Percentiles rank a stretch among this genome's conserved stretches.
Conservation (phyloP, 35 echinoderm and acorn worm genomes). For the Nesometra sesokonis region DNA sequence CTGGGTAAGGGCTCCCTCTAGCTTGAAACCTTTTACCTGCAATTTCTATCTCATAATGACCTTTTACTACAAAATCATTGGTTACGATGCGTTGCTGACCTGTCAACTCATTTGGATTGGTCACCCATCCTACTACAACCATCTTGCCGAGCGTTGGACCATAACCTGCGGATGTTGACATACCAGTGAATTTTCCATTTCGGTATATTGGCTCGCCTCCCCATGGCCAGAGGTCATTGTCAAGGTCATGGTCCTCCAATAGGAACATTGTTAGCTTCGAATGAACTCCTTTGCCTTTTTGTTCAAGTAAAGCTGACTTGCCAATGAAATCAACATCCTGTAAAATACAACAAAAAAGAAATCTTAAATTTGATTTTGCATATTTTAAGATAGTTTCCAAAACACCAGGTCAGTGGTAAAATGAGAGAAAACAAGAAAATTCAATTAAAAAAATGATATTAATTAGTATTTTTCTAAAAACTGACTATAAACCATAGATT, state of each 20-base stretch:
- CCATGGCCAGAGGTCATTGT: slow-evolving; percentile 74
- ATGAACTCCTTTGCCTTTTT: slow-evolving; percentile 55
- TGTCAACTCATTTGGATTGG: slow-evolving; percentile 45
- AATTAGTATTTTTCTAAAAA: too few relatives aligned
- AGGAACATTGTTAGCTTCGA: slow-evolving; percentile 58
- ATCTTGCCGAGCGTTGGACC: slow-evolving; percentile 56
- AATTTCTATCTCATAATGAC: slow-evolving; percentile 62
- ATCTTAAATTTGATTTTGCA: too few relatives aligned
- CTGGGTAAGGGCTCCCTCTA: slow-evolving; percentile 55
- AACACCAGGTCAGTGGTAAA: too few relatives aligned
- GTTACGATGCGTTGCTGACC: slow-evolving; percentile 34
- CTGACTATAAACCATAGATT: too few relatives aligned
- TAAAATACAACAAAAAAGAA: neutral
- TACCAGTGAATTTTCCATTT: slow-evolving; percentile 62
- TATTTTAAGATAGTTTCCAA: too few relatives aligned
- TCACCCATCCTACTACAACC: slow-evolving; percentile 73
- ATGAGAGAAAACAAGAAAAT: too few relatives aligned
- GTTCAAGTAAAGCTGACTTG: slow-evolving; percentile 43
- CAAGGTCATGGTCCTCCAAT: slow-evolving; percentile 76
- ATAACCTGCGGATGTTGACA: slow-evolving; percentile 59
- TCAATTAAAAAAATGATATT: too few relatives aligned
- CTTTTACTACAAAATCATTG: slow-evolving; percentile 57
- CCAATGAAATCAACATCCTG: slow-evolving; percentile 90
- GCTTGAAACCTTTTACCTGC: slow-evolving; percentile 40
- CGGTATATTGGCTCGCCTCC: slow-evolving; percentile 90